phyloP scores from a whole-genome alignment of 30 jellyfish, hydroid and myxozoan species.

The Aurelia sp. region DNA sequence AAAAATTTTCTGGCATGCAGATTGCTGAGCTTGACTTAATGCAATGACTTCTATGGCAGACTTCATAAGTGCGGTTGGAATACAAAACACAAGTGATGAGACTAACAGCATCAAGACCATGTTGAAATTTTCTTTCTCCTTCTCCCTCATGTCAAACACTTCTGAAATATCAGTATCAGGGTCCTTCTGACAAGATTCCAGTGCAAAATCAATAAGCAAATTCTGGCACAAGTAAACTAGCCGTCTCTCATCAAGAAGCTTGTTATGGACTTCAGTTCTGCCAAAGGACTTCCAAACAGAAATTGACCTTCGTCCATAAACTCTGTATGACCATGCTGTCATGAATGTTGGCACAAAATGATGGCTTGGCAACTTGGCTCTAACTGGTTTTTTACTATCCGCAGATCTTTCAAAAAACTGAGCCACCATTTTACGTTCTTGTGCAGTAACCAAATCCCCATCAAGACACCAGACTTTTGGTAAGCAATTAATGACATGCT shows the following conservation, averaged over 20 bases:
- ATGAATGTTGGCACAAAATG: constrained; percentile 57
- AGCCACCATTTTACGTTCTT: constrained; percentile 24
- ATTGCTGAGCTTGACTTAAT: not conserved
- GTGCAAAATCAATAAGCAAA: constrained; percentile 13
- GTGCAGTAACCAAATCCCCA: constrained; percentile 54
- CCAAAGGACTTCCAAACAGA: constrained; percentile 33
- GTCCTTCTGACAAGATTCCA: constrained; percentile 18
- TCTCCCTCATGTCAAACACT: constrained; percentile 11
- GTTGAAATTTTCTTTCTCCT: constrained; percentile 7
- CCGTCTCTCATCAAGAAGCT: constrained; percentile 34
- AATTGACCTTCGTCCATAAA: constrained; percentile 37
- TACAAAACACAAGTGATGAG: constrained; percentile 36
- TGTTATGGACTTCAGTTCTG: constrained; percentile 40
- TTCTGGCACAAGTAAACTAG: constrained; percentile 13
- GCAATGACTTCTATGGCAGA: constrained; percentile 22
- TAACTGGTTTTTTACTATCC: constrained; percentile 45
- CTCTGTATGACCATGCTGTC: constrained; percentile 3
- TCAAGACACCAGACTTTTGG: constrained; percentile 61
- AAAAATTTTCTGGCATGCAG: constrained; percentile 18
- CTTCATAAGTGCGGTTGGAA: constrained; percentile 34
- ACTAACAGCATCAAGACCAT: constrained; percentile 30
- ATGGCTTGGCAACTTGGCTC: constrained; percentile 39
- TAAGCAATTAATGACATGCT: constrained; percentile 47
- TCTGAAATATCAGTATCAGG: not conserved
- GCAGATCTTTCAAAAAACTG: constrained; percentile 33